Conservation (phyloP, 1,140 invertebrate species). For the Ptiloglossa arizonensis region DNA sequence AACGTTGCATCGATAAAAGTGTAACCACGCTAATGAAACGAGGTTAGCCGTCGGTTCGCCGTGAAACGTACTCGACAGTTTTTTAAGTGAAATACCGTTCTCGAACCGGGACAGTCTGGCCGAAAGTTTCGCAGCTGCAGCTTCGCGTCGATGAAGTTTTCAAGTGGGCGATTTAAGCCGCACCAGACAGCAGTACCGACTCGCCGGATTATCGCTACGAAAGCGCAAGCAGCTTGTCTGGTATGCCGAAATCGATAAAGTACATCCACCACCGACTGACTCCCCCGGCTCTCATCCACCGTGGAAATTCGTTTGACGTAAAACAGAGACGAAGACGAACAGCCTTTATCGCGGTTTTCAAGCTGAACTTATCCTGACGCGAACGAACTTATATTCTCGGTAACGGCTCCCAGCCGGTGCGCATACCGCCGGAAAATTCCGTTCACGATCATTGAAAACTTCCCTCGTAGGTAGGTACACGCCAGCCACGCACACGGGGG, state of each 20-base stretch:
- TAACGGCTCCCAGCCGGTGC: background rate
- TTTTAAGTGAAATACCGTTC: background rate
- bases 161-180: slow-evolving; percentile 62
- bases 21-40: no score
- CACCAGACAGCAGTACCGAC: slow-evolving; percentile 42
- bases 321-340: slow-evolving; percentile 34
- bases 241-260: slow-evolving; percentile 63
- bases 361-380: slow-evolving; percentile 4
- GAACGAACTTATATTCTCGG: background rate
- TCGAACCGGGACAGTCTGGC: background rate
- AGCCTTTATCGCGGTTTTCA: slow-evolving; percentile 43
- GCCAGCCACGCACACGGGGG: background rate
- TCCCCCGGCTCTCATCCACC: slow-evolving; percentile 11
- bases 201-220: slow-evolving; percentile 63
- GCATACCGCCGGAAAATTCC: background rate
- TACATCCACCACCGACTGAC: slow-evolving; percentile 20
- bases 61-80: background rate
- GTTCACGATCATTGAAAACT: background rate
- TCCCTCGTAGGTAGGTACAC: background rate
- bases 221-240: slow-evolving; percentile 65
- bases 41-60: no score
- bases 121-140: slow-evolving; percentile 14
- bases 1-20: no score
- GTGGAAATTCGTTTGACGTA: slow-evolving; percentile 49
- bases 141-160: slow-evolving; percentile 58